phyloP scores from a whole-genome alignment of 1,140 invertebrate genomes.

The Calliphora vicina region DNA sequence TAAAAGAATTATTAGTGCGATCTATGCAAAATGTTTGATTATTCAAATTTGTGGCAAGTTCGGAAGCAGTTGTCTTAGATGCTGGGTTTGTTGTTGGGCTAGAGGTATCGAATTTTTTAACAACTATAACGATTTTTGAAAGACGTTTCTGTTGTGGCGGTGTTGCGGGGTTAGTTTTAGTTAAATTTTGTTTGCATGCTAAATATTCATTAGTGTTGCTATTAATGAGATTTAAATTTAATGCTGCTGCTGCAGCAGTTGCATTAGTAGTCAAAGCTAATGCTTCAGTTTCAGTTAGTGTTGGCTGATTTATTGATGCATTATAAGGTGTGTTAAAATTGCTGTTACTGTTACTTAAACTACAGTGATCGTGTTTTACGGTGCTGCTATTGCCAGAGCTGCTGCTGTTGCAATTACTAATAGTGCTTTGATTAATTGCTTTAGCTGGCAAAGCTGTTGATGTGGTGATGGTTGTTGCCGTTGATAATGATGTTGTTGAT shows the following conservation, averaged over 20 bases:
- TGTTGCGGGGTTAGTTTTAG: slow-evolving; percentile 8
- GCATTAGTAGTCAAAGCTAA: not conserved
- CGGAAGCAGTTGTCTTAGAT: slow-evolving; percentile 10
- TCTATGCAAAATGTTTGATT: not conserved
- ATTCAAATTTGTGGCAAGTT: not conserved
- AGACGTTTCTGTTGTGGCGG: slow-evolving; percentile 26
- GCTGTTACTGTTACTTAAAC: not conserved
- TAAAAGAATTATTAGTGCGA: slow-evolving; percentile 3
- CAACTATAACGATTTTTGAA: slow-evolving; percentile 52
- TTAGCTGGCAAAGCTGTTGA: not conserved
- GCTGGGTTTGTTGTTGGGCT: not conserved
- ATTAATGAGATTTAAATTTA: not conserved
- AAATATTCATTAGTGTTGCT: not conserved
- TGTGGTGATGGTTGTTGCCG: not conserved
- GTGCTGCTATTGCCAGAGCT: not conserved
- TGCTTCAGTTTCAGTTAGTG: slow-evolving; percentile 7
- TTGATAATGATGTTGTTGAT: not conserved
- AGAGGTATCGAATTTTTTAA: slow-evolving; percentile 49
- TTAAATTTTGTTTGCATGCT: slow-evolving; percentile 32
- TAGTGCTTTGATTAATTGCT: slow-evolving; percentile 24
- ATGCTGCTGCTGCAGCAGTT: slow-evolving; percentile 2
- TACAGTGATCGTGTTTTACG: not conserved
- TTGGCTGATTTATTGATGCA: slow-evolving; percentile 23
- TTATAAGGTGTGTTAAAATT: not conserved
- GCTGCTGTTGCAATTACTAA: not conserved